Conservation (phyloP, 2,888 invertebrate species). For the Phaedon cochleariae region DNA sequence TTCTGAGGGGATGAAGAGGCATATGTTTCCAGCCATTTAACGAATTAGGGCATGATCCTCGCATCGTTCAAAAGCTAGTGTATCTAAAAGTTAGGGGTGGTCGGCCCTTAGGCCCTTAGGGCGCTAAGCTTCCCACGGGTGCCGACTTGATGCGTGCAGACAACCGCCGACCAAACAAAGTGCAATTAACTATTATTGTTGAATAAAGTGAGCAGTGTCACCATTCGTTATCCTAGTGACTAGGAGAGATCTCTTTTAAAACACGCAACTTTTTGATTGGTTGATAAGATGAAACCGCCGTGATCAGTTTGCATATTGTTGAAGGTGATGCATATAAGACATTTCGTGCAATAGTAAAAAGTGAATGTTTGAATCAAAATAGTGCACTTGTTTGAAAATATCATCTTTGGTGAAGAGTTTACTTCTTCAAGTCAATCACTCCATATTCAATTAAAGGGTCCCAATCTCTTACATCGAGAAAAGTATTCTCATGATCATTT, state of each 20-base stretch:
- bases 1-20: conserved; percentile 44
- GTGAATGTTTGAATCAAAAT: too few species aligned
- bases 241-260: conserved; percentile 33
- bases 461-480: too few species aligned
- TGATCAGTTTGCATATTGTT: too few species aligned
- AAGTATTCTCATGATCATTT: too few species aligned
- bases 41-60: conserved; percentile 61
- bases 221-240: conserved; percentile 31
- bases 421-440: too few species aligned
- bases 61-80: conserved; percentile 52
- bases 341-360: too few species aligned
- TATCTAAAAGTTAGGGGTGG: conserved; percentile 42
- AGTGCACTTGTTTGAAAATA: too few species aligned
- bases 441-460: too few species aligned
- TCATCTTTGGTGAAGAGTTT: too few species aligned
- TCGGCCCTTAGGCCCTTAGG: conserved; percentile 38
- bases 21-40: conserved; percentile 63
- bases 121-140: conserved; percentile 56
- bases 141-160: conserved; percentile 57
- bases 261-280: conserved; percentile 21
- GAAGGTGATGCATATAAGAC: too few species aligned
- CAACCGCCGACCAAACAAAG: conserved; percentile 58
- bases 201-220: conserved; percentile 52
- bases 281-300: too few species aligned
- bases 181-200: conserved; percentile 57